Conservation (phyloP, 2,797 vertebrate genomes). For the Cuculus canorus region DNA sequence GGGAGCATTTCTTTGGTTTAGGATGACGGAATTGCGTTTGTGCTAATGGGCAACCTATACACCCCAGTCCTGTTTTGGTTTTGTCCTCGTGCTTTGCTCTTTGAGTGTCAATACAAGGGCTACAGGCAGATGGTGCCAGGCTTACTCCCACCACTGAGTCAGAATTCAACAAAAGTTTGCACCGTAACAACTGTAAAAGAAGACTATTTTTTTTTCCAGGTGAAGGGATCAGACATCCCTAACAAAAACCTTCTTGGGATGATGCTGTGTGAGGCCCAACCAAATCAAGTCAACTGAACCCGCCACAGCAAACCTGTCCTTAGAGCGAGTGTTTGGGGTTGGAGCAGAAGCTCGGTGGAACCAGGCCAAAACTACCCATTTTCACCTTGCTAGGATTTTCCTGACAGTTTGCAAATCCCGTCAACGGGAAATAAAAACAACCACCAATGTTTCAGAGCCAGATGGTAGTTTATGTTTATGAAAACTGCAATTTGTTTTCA, state of each 20-base stretch:
- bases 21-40: not conserved
- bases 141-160: accelerated
- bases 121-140: not conserved
- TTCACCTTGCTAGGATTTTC: slow-evolving; percentile 52
- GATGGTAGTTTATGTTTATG: slow-evolving; percentile 53
- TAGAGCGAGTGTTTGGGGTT: accelerated
- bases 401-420: slow-evolving; percentile 21
- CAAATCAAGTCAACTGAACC: not conserved
- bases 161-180: not conserved
- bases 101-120: accelerated
- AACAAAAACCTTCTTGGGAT: not conserved
- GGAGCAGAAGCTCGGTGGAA: not conserved
- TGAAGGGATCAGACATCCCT: not conserved
- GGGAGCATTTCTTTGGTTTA: not conserved
- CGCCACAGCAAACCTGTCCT: not conserved
- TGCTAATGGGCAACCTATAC: not conserved
- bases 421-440: not conserved
- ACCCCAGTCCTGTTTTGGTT: not conserved
- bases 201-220: not conserved
- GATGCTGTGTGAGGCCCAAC: not conserved
- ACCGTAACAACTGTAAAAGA: not conserved
- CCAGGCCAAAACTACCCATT: not conserved
- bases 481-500: slow-evolving; percentile 56
- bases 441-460: slow-evolving; percentile 27
- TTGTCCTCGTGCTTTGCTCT: not conserved